Conservation (phyloP, 2,888 invertebrate genomes). For the Apodemia hepburni region DNA sequence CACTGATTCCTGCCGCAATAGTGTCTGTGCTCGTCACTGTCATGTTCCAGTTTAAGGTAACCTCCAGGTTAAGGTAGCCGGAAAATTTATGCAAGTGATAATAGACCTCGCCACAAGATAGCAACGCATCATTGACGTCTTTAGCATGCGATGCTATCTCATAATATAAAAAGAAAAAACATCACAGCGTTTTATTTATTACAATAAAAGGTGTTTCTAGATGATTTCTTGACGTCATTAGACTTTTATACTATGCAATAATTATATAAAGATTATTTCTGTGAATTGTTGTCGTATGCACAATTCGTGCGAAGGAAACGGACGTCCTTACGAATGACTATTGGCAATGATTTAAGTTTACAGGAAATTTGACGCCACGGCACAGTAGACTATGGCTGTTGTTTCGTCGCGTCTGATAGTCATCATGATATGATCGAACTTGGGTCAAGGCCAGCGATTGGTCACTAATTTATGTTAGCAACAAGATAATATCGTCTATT, state of each 20-base stretch:
- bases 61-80: no score
- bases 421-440: neutral
- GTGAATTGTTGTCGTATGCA: slow-evolving; percentile 37
- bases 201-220: neutral
- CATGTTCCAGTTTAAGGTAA: no score
- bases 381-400: slow-evolving; percentile 34
- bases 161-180: neutral
- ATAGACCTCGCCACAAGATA: no score
- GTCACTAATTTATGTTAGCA: neutral
- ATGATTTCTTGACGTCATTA: neutral
- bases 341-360: slow-evolving; percentile 38
- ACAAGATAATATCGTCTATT: neutral
- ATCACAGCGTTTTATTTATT: neutral
- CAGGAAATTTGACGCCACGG: slow-evolving; percentile 55
- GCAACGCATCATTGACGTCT: no score
- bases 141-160: no score
- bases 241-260: neutral
- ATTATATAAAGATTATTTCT: neutral
- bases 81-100: no score
- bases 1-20: no score
- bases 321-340: slow-evolving; percentile 55
- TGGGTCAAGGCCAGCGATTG: neutral
- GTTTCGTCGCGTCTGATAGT: slow-evolving; percentile 8
- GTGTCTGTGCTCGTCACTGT: no score
- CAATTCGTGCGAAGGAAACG: slow-evolving; percentile 64